phyloP scores from a whole-genome alignment of 2,888 invertebrate species.

The Choreutis nemorana region DNA sequence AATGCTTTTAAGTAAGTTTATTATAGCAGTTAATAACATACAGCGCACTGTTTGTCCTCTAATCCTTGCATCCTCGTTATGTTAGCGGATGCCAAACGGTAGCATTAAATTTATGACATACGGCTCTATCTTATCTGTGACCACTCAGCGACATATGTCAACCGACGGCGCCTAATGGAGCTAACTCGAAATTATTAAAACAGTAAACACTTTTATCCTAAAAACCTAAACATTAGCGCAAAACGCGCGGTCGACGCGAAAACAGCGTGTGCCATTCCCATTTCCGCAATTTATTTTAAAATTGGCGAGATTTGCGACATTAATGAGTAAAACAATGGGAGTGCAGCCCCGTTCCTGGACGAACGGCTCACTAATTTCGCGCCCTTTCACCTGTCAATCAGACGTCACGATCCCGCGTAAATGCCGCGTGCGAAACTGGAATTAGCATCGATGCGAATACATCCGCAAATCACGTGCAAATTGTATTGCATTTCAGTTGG shows the following conservation, averaged over 20 bases:
- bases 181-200: conserved; percentile 21
- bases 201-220: conserved; percentile 46
- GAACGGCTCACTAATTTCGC: conserved; percentile 45
- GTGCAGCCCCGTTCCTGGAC: conserved; percentile 21
- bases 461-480: conserved; percentile 28
- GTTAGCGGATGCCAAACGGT: conserved; percentile 57
- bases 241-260: conserved; percentile 15
- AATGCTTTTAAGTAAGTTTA: conserved; percentile 46
- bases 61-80: conserved; percentile 49
- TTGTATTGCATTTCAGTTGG: conserved; percentile 29
- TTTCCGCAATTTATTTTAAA: conserved; percentile 14
- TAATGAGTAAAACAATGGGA: conserved; percentile 25
- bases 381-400: conserved; percentile 63
- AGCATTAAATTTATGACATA: conserved; percentile 58
- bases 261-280: conserved; percentile 41
- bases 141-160: conserved; percentile 60
- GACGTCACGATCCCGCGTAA: conserved; percentile 30
- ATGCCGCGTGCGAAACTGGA: conserved; percentile 25
- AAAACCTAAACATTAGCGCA: conserved; percentile 37
- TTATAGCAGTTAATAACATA: conserved; percentile 40
- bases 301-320: conserved; percentile 16
- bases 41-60: conserved; percentile 40
- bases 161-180: conserved; percentile 48
- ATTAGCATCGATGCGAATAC: conserved; percentile 33
- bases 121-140: conserved; percentile 61